phyloP scores from a whole-genome alignment of 2,888 invertebrate species.

The Perizoma affinitatum region DNA sequence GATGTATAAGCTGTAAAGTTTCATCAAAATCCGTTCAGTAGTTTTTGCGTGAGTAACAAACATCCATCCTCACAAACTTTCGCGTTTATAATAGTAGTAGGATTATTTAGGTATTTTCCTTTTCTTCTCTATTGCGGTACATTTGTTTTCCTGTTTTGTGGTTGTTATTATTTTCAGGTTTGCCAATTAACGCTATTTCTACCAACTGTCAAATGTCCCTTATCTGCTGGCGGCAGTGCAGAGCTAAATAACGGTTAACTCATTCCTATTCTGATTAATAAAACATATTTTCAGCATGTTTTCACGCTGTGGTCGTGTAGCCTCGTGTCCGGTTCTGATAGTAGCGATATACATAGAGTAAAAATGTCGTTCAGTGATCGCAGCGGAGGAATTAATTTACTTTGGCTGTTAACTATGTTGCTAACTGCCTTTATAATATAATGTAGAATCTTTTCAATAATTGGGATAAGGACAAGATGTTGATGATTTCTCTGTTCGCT shows the following conservation, averaged over 20 bases:
- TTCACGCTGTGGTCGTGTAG: neutral
- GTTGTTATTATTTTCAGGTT: constrained; percentile 38
- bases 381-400: constrained; percentile 1
- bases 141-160: constrained; percentile 52
- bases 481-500: too few species aligned
- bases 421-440: constrained; percentile 2
- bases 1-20: too few species aligned
- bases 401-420: constrained; percentile 8
- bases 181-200: constrained; percentile 38
- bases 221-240: constrained; percentile 15
- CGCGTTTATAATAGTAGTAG: too few species aligned
- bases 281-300: constrained; percentile 4
- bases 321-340: constrained; percentile 4
- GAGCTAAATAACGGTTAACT: constrained; percentile 7
- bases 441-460: too few species aligned
- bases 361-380: constrained; percentile 8
- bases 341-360: neutral
- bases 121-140: constrained; percentile 26
- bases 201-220: constrained; percentile 26
- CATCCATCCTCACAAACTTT: too few species aligned
- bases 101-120: neutral
- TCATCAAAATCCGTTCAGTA: too few species aligned
- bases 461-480: too few species aligned
- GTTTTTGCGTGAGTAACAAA: too few species aligned
- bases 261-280: constrained; percentile 1